Evolutionary conservation across 2,888 invertebrate genomes (phyloP), one percentile per base, ranked within the genome.

Genomic region (Chirona hameri): DNA sequence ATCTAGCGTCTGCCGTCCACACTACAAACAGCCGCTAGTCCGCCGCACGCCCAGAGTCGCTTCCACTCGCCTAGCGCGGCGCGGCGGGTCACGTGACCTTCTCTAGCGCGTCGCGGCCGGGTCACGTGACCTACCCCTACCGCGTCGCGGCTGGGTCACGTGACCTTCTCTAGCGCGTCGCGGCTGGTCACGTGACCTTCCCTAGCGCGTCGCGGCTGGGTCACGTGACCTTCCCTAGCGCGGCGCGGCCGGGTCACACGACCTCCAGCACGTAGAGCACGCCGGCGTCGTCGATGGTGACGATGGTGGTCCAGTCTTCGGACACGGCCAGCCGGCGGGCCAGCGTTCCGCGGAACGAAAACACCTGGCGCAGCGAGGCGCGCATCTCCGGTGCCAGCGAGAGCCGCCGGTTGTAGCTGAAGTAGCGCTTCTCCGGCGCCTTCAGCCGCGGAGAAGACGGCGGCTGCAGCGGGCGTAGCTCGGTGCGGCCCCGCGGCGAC

Each of bases 281-380:
- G 52, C 80, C 80, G 15, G 80, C 80, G 80, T 80, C 80, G 80
- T 80, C 80, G 80, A 80, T 52, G 80, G 80, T 80, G 80, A 80
- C 80, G 14, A 55, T 18, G 12, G 48, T 48, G 27, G 80, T 80
- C 80, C 80, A 80, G 29, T 55, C 52, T 15, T n/a, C 52, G 12
- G n/a, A n/a, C 27, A 80, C 52, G 27, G 12, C 52, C 29, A 80
- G 27, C 27, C 29, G 80, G 7, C 52, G 80, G 27, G 52, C 80
- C 52, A n/a, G n/a, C 18, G 52, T 80, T 52, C 80, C 80, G 48
- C 80, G 80, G 52, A 80, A 80, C 18, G 80, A 24, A 1, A 80
- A 29, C 48, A 55, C 52, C 80, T 80, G 80, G 27, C 48, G 80
- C 52, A 80, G 80, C 18, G 14, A 9, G 52, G 52, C 80, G 52